Conservation (phyloP, 1,140 invertebrate genomes). For the Neodiprion fabricii region DNA sequence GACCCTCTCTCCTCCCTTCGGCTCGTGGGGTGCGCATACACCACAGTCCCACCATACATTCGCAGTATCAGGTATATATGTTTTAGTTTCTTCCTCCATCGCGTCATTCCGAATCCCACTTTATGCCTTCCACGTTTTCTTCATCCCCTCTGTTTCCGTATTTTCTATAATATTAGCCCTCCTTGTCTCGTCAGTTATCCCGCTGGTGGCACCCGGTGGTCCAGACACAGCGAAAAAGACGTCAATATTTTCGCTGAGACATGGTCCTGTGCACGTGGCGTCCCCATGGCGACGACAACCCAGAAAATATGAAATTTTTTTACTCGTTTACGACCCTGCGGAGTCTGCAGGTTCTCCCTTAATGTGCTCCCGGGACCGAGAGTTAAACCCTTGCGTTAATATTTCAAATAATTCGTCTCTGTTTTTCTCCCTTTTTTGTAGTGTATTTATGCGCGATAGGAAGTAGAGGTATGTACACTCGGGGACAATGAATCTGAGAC, state of each 20-base stretch:
- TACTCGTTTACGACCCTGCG: neutral
- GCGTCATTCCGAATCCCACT: neutral
- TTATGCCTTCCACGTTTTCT: neutral
- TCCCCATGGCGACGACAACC: slow-evolving; percentile 1
- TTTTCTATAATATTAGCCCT: neutral
- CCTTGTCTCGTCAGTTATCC: neutral
- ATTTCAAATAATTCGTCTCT: neutral
- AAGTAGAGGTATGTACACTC: too few species aligned
- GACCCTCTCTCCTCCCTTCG: too few species aligned
- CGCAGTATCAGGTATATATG: too few species aligned
- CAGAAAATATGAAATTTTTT: neutral
- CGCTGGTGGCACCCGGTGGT: neutral
- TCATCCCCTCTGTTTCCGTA: neutral
- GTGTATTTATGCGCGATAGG: too few species aligned
- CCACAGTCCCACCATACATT: too few species aligned
- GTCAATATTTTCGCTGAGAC: neutral
- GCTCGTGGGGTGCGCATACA: too few species aligned
- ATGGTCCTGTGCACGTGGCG: neutral
- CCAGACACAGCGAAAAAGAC: neutral
- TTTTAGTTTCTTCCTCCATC: neutral
- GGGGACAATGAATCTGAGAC: too few species aligned
- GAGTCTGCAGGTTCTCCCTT: neutral
- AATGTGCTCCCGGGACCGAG: neutral
- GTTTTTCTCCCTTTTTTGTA: neutral
- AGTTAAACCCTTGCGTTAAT: neutral